Evolutionary conservation across 2,888 invertebrate species (phyloP), one percentile per base, ranked within the genome.

Genomic region (Leistus spinibarbis): DNA sequence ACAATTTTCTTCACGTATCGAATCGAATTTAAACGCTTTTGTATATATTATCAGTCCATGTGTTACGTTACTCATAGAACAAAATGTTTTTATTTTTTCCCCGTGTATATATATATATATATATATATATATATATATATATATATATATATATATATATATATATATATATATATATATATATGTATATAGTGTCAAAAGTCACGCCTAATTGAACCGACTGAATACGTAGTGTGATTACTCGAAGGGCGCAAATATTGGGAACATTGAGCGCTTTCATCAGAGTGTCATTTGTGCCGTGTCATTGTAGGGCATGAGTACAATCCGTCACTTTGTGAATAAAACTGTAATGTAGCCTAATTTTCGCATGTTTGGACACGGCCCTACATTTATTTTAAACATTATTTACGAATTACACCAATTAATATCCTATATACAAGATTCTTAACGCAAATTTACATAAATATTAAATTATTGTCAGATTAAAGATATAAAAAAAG

Each of bases 221-320:
- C 22, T 64, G 64, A 64, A 64, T 64, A 27, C 27, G 16, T n/a
- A 10, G 27, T 64, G 24, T 64, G 64, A 64, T 64, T 64, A 64
- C 64, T 3, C 24, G 23, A 64, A 64, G 60, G 60, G 60, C 20
- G 13, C 10, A 19, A 17, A 17, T 57, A 16, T 57, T 57, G 20
- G n/a, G 57, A 57, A 60, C 22, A 22, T 54, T n/a, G n/a, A 54
- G 17, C 54, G 54, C 54, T 54, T 54, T 54, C n/a, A n/a, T 54
- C 60, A 20, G 3, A 60, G 13, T 7, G 2, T 19, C 60, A 60
- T 60, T 60, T 60, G 60, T 60, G 17, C 19, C 20, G 19, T 22
- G 60, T 60, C 60, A 60, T 60, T 22, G 19, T 22, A n/a, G 60
- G 19, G 60, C 60, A 60, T 9, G 60, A 60, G 13, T 60, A 19